A percentile compares a stretch with the other conserved stretches of the same genome.
Conservation (phyloP, 2,888 invertebrate genomes). For the Agrotis clavis region DNA sequence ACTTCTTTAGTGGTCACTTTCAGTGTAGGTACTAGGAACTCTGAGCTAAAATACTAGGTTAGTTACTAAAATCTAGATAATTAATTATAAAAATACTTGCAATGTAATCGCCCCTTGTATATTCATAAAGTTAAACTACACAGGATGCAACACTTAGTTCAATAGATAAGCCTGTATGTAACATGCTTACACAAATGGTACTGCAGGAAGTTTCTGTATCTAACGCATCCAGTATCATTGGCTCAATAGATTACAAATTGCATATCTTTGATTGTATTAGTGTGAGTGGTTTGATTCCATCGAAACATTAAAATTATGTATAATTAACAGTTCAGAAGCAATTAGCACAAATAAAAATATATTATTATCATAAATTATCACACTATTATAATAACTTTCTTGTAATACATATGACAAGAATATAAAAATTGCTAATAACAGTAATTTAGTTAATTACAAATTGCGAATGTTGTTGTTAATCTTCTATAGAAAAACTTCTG, state of each 20-base stretch:
- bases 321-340: no score
- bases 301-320: no score
- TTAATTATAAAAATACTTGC: neutral
- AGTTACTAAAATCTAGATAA: no score
- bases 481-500: no score
- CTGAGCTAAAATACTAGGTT: no score
- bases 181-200: neutral
- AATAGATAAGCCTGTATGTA: slow-evolving; percentile 29
- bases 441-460: no score
- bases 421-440: neutral
- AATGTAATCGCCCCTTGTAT: neutral
- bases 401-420: neutral
- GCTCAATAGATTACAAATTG: no score
- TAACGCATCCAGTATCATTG: neutral
- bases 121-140: slow-evolving; percentile 4
- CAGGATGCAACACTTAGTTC: slow-evolving; percentile 27
- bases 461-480: no score
- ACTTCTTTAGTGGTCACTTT: no score
- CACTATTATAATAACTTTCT: neutral
- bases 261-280: neutral
- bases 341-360: neutral
- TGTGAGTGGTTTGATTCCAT: no score
- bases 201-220: slow-evolving; percentile 20
- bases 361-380: neutral
- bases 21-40: no score